Evolutionary conservation across 2,113 vertebrate species (phyloP).

Genomic region (Silurus asotus): DNA sequence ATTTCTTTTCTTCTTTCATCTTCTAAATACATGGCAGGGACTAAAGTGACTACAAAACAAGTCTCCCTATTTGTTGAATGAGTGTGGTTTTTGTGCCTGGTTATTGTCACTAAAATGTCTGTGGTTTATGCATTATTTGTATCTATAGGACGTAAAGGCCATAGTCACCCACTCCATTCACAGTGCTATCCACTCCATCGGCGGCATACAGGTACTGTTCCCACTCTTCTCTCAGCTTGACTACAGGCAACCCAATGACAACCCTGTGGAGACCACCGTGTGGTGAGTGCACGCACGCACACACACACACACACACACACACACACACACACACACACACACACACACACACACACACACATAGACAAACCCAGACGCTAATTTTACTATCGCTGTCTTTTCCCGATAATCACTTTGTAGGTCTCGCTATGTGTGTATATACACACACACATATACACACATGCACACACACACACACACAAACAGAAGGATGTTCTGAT

Average conservation of each 20-base stretch:
- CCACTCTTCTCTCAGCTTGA: constrained; percentile 97
- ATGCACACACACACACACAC: neutral
- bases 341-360: neutral
- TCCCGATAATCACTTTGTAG: neutral
- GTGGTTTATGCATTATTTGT: neutral
- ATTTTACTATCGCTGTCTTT: neutral
- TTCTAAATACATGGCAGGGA: neutral
- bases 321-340: neutral
- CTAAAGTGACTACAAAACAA: neutral
- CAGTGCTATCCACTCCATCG: constrained; percentile 98
- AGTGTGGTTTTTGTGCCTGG: neutral
- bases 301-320: neutral
- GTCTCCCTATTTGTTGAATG: neutral
- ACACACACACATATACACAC: neutral
- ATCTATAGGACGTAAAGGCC: constrained; percentile 93
- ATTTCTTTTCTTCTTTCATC: neutral
- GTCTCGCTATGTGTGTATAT: neutral
- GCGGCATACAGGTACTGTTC: constrained; percentile 97
- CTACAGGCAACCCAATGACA: constrained; percentile 93
- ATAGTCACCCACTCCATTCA: constrained; percentile 99
- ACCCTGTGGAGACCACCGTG: constrained; percentile 95
- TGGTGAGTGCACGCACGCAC: constrained; percentile 72
- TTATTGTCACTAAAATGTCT: neutral
- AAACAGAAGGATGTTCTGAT: constrained; percentile 2
- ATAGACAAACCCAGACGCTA: neutral